phyloP scores from a whole-genome alignment of 2,797 vertebrate genomes.

The Borostomias antarcticus region DNA sequence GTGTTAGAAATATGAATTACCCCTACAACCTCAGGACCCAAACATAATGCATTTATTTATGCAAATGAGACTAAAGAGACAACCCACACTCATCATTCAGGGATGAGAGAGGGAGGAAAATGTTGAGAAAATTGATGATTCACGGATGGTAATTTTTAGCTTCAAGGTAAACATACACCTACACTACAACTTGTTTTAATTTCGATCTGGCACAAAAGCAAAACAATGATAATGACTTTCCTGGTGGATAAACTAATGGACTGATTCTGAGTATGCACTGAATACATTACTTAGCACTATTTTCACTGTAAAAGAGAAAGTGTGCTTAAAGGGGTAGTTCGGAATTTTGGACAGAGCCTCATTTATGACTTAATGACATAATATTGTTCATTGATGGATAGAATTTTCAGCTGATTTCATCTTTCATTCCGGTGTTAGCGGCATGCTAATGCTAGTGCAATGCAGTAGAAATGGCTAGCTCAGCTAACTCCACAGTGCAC shows the following conservation, averaged over 20 bases:
- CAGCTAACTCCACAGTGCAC: too few species aligned
- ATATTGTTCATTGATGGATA: too few species aligned
- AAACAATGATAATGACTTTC: slow-evolving; percentile 29
- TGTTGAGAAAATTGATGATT: slow-evolving; percentile 33
- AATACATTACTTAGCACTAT: slow-evolving; percentile 1
- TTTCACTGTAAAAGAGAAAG: slow-evolving; percentile 4
- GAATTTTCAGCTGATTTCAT: too few species aligned
- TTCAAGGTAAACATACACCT: slow-evolving; percentile 40
- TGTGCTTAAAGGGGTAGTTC: too few species aligned
- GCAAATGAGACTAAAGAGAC: slow-evolving; percentile 44
- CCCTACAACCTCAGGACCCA: slow-evolving; percentile 42
- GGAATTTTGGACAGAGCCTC: too few species aligned
- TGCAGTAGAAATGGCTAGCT: too few species aligned
- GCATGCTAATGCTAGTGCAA: too few species aligned
- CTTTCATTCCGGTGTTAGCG: too few species aligned
- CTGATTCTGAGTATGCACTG: background rate
- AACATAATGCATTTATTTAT: slow-evolving; percentile 53
- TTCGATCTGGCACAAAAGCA: slow-evolving; percentile 28
- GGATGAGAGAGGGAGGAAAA: slow-evolving; percentile 17
- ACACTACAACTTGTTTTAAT: slow-evolving; percentile 28
- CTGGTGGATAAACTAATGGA: slow-evolving; percentile 15
- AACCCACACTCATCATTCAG: slow-evolving; percentile 40
- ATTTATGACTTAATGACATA: too few species aligned
- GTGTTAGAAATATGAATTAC: slow-evolving; percentile 47
- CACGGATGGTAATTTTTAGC: slow-evolving; percentile 42